Evolutionary conservation across 2,797 vertebrate genomes (phyloP), one percentile per base, ranked within the genome.

Genomic region (Sebastes umbrosus): DNA sequence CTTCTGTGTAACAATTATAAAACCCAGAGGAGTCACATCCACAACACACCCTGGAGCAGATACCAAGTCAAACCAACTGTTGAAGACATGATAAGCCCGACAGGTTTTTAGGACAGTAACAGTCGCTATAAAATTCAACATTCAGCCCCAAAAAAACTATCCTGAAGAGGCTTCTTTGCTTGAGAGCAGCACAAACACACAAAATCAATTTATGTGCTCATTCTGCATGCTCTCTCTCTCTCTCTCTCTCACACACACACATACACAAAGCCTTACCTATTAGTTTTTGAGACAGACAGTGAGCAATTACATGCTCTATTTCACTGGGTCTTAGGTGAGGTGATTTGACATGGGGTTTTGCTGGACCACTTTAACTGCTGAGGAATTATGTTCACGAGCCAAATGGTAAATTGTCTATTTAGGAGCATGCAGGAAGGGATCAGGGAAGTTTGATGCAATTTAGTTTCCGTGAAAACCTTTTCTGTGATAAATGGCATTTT

Each of bases 281-380:
- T 84, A 27, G 73, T 80, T 89, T 85, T 68, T 52, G 34, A 83
- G 85, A 84, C 86, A 89, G 88, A 87, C 89, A 83, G 84, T 58
- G 76, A 89, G 80, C 67, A 79, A 94, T 95, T 93, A 91, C 90
- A 90, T 65, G 94, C 95, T 94, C 94, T 91, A 92, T 83, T 95
- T 95, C 93, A 90, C 92, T 43, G 32, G 87, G 79, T 76, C 68
- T 76, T 87, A 83, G 89, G 74, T 87, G 87, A 93, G 88, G 86
- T 90, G 84, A 83, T 85, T 75, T 78, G 57, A 87, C 79, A 27
- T 57, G 66, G 63, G 59, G 57, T 16, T 75, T 66, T 85, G 36
- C 80, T 46, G 57, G 77, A 84, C 83, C 76, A 79, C 79, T 69
- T 87, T 50, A 63, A 65, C 75, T 32, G 60, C 68, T 50, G 65